A percentile compares a stretch with the other conserved stretches of the same genome.
Conservation (phyloP, 2,888 invertebrate genomes). For the Vesta saturnalis region DNA sequence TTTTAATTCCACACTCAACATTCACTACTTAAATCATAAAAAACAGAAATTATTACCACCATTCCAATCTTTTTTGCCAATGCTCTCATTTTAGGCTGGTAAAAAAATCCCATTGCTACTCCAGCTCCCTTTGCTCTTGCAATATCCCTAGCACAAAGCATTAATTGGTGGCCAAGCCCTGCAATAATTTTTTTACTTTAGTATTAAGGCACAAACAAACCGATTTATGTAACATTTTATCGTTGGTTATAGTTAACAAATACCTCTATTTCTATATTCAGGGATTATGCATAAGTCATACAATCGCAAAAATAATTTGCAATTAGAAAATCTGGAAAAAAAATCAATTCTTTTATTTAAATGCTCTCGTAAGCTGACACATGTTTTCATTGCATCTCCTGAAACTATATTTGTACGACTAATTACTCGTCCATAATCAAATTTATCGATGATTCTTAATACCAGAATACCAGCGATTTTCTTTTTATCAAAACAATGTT, state of each 20-base stretch:
- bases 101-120: slow-evolving; percentile 54
- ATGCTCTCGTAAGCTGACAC: slow-evolving; percentile 49
- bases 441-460: not conserved
- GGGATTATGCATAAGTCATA: slow-evolving; percentile 54
- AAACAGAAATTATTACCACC: slow-evolving; percentile 43
- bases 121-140: slow-evolving; percentile 54
- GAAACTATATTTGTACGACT: slow-evolving; percentile 52
- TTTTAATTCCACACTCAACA: too few species aligned
- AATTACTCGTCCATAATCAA: slow-evolving; percentile 52
- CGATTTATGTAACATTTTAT: not conserved
- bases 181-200: slow-evolving; percentile 18
- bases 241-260: not conserved
- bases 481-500: not conserved
- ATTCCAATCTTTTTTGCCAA: slow-evolving; percentile 53
- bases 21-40: too few species aligned
- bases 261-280: slow-evolving; percentile 52
- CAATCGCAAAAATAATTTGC: slow-evolving; percentile 54
- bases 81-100: slow-evolving; percentile 49
- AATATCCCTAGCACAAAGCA: slow-evolving; percentile 51
- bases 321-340: slow-evolving; percentile 52
- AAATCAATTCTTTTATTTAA: slow-evolving; percentile 56
- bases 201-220: not conserved
- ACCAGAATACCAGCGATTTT: slow-evolving; percentile 2
- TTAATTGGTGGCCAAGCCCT: slow-evolving; percentile 50
- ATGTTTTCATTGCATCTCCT: slow-evolving; percentile 55